Evolutionary conservation across 1,140 invertebrate species (phyloP).

Genomic region (Cydia fagiglandana): DNA sequence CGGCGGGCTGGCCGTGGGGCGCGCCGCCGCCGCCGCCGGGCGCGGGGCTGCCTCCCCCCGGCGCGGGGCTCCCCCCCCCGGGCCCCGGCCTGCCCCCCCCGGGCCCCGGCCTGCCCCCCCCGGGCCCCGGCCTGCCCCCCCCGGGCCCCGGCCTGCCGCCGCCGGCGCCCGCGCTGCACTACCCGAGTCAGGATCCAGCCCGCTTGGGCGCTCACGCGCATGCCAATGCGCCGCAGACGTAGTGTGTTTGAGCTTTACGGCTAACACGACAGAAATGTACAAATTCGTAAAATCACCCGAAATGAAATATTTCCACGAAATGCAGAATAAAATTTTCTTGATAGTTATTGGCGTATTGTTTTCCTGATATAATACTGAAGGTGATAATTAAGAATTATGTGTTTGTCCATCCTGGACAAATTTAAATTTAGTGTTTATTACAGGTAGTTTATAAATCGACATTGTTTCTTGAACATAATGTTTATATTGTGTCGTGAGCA

Average conservation of each 20-base stretch:
- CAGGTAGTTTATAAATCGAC: background rate
- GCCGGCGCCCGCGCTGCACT: slow-evolving; percentile 85
- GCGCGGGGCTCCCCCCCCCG: slow-evolving; percentile 92
- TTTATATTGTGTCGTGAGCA: background rate
- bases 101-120: slow-evolving; percentile 93
- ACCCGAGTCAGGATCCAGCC: slow-evolving; percentile 96
- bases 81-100: slow-evolving; percentile 95
- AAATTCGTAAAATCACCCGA: background rate
- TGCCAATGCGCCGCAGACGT: slow-evolving; percentile 58
- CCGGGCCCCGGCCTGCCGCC: slow-evolving; percentile 87
- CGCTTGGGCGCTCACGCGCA: slow-evolving; percentile 86
- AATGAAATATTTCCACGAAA: too few species aligned
- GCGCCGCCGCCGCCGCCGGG: slow-evolving; percentile 73
- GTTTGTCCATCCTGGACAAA: too few species aligned
- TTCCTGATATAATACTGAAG: too few species aligned
- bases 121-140: slow-evolving; percentile 93
- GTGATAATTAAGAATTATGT: too few species aligned
- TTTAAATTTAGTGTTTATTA: too few species aligned
- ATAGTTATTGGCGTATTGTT: too few species aligned
- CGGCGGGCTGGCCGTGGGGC: slow-evolving; percentile 79
- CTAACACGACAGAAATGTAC: background rate
- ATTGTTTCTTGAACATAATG: background rate
- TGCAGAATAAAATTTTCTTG: too few species aligned
- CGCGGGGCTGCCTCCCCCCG: slow-evolving; percentile 96
- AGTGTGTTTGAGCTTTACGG: slow-evolving; percentile 34